Evolutionary conservation across 2,888 invertebrate species (phyloP), one percentile per base, ranked within the genome.

Genomic region (Teleogryllus oceanicus): DNA sequence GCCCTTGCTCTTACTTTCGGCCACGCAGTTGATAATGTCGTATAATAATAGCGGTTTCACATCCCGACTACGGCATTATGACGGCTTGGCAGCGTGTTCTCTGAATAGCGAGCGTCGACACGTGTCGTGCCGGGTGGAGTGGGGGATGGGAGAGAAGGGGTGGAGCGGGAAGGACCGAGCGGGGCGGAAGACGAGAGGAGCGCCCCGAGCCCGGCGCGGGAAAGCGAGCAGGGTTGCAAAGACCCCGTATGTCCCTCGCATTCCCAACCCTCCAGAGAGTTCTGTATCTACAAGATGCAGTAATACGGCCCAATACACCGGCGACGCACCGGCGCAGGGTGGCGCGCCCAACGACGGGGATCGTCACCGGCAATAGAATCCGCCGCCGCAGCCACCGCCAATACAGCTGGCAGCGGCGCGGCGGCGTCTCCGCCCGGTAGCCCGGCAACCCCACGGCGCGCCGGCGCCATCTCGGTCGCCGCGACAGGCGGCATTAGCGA

Each of bases 271-370:
- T 62, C 62, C 62, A 16, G 62, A 62, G 62, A 62, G 62, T 62
- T 62, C 62, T 62, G 62, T 62, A 62, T 62, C 62, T 62, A 62
- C 62, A 62, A 62, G 62, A 62, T 62, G 62, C 62, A 62, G 62
- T 62, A 62, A 62, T 62, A 62, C 62, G 62, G n/a, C 62, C 12
- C 62, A 62, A 62, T 62, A 62, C n/a, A 62, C 62, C 62, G 62
- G 62, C 62, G 13, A 62, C 16, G 62, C 62, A 8, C 62, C 13
- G 62, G 62, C 62, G 62, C n/a, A 13, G n/a, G 62, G 62, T n/a
- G 62, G 13, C 62, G n/a, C 16, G 62, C 62, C 16, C 62, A n/a
- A 13, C 11, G 62, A 62, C 16, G 62, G n/a, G 1, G 62, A 62
- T 62, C 12, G 62, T n/a, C 11, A 13, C 62, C 62, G 62, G 13